phyloP scores from a whole-genome alignment of 2,113 vertebrate genomes.

The Acrocephalus arundinaceus region DNA sequence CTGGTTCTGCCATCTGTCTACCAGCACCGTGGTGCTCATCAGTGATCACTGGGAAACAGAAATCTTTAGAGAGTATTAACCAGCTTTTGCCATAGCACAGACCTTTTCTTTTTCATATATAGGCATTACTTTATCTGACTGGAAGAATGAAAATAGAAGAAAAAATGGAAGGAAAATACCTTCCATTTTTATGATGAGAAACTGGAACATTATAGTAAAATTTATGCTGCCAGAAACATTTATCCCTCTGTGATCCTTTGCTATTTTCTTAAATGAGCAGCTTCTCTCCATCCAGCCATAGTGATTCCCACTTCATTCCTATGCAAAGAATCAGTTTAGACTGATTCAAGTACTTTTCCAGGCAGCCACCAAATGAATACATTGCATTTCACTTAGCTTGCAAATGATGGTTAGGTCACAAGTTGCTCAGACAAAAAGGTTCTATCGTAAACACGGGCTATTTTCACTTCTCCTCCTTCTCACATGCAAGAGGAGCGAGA shows the following conservation, averaged over 20 bases:
- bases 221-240: neutral
- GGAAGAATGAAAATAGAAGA: neutral
- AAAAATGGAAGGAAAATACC: neutral
- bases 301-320: neutral
- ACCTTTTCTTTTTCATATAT: neutral
- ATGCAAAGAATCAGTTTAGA: conserved; percentile 24
- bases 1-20: neutral
- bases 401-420: conserved; percentile 21
- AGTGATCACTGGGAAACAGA: neutral
- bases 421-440: neutral
- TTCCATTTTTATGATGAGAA: neutral
- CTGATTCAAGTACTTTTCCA: conserved; percentile 5
- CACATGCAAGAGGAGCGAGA: neutral
- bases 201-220: neutral
- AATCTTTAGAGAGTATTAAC: neutral
- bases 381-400: conserved; percentile 11
- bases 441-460: neutral
- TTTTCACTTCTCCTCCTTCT: neutral
- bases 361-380: neutral
- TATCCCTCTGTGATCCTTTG: neutral
- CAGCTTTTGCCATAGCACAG: neutral
- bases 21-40: neutral
- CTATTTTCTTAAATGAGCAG: conserved; percentile 20
- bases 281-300: neutral
- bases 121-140: neutral